Conservation (phyloP, 2,797 vertebrate species). For the Pachyuromys duprasi region DNA sequence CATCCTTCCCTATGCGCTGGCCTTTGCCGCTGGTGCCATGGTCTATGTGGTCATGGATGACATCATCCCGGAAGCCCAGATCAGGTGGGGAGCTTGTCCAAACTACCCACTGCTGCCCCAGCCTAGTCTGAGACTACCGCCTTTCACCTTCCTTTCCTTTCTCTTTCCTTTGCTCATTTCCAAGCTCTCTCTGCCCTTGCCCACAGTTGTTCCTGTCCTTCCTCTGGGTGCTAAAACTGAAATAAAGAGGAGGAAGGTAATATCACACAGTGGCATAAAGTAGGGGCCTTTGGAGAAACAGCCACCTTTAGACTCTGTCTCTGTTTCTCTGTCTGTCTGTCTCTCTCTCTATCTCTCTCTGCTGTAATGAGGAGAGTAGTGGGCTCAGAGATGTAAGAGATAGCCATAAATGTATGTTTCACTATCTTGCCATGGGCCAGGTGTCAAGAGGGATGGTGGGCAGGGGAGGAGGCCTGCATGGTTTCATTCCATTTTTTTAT, state of each 20-base stretch:
- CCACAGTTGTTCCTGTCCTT: not conserved
- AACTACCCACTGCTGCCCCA: fast-evolving
- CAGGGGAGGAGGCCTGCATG: not conserved
- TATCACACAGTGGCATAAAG: not conserved
- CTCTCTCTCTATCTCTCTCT: not conserved
- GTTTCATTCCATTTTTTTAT: not conserved
- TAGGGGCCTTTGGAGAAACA: too few relatives aligned
- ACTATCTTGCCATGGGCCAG: not conserved
- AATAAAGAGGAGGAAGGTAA: not conserved
- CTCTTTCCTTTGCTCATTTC: not conserved
- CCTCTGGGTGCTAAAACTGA: not conserved
- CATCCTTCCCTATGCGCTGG: constrained; percentile 94
- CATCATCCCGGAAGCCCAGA: constrained; percentile 97
- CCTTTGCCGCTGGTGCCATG: constrained; percentile 97
- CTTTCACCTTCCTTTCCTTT: not conserved
- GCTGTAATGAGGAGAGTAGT: not conserved
- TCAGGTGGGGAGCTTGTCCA: constrained; percentile 87
- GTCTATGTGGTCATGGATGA: constrained; percentile 97
- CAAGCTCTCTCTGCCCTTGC: not conserved
- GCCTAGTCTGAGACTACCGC: fast-evolving
- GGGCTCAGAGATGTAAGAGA: not conserved
- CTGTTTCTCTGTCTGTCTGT: not conserved
- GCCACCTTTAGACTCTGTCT: not conserved
- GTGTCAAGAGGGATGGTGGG: not conserved
- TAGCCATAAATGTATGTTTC: not conserved